Conservation (phyloP, 1,140 invertebrate genomes). For the Centruroides vittatus region DNA sequence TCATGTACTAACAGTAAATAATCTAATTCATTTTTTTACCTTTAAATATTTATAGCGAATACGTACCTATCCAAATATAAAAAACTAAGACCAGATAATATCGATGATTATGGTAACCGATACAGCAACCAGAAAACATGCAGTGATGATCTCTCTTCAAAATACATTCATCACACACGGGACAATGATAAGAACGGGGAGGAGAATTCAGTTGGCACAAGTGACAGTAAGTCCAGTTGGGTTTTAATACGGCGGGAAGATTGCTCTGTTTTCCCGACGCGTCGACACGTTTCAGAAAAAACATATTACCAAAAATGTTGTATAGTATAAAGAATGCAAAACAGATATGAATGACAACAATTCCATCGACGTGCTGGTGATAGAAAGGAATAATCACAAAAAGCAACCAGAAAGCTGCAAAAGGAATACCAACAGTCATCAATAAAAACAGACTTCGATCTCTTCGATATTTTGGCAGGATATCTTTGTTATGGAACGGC, state of each 20-base stretch:
- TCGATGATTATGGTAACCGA: slow-evolving; percentile 18
- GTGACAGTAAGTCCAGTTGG: slow-evolving; percentile 19
- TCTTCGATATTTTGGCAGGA: slow-evolving; percentile 10
- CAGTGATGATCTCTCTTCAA: slow-evolving; percentile 20
- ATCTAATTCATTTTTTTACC: too few species aligned
- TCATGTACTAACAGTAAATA: too few species aligned
- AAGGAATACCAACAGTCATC: slow-evolving; percentile 9
- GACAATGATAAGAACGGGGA: slow-evolving; percentile 20
- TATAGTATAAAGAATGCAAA: slow-evolving; percentile 51
- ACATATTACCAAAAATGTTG: slow-evolving; percentile 59
- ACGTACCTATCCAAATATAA: slow-evolving; percentile 17
- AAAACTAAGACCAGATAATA: slow-evolving; percentile 16
- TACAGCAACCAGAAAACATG: slow-evolving; percentile 19
- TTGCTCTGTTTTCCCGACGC: slow-evolving; percentile 42
- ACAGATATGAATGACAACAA: slow-evolving; percentile 38
- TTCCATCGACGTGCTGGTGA: background rate
- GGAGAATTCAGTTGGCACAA: slow-evolving; percentile 18
- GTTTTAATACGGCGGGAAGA: slow-evolving; percentile 17
- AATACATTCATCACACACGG: slow-evolving; percentile 18
- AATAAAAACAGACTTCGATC: slow-evolving; percentile 14
- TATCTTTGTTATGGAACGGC: slow-evolving; percentile 5
- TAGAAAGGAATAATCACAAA: slow-evolving; percentile 2
- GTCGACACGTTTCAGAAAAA: slow-evolving; percentile 52
- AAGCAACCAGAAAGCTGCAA: slow-evolving; percentile 5
- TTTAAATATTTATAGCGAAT: background rate